These are phyloP conservation scores for Temnothorax unifasciatus DNA, from an alignment of 2,888 invertebrate genomes.

Conservation along the genomic window DNA sequence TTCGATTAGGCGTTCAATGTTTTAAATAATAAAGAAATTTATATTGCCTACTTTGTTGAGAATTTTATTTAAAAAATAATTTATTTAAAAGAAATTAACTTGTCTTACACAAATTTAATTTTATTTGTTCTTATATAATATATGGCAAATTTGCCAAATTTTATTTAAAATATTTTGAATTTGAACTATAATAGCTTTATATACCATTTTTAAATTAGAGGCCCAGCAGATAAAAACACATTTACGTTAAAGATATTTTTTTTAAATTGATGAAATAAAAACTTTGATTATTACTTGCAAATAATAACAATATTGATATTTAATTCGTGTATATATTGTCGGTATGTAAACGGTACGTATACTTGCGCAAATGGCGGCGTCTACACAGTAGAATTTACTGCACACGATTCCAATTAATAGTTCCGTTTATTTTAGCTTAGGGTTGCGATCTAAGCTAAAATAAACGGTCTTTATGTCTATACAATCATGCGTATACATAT, in stretches of 20 bases:
- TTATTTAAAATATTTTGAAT: constrained; percentile 1
- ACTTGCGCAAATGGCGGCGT: background rate
- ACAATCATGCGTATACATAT: background rate
- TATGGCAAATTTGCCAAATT: background rate
- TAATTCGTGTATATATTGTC: background rate
- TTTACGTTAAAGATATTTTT: background rate
- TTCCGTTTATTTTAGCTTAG: constrained; percentile 70
- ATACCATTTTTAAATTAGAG: background rate
- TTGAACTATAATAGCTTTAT: background rate
- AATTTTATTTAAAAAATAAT: constrained; percentile 1
- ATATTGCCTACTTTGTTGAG: background rate
- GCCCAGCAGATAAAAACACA: background rate
- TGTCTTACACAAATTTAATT: background rate
- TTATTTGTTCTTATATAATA: background rate
- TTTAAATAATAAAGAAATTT: background rate
- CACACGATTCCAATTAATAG: constrained; percentile 73
- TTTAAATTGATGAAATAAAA: background rate
- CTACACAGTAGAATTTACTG: constrained; percentile 60
- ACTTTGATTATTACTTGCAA: background rate
- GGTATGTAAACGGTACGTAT: background rate
- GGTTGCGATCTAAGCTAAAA: constrained; percentile 16
- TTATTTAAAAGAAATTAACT: background rate
- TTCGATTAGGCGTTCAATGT: background rate
- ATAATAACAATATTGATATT: background rate
- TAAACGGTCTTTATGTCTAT: constrained; percentile 27